Conservation (phyloP, 2,888 invertebrate genomes). For the Brassicogethes aeneus region DNA sequence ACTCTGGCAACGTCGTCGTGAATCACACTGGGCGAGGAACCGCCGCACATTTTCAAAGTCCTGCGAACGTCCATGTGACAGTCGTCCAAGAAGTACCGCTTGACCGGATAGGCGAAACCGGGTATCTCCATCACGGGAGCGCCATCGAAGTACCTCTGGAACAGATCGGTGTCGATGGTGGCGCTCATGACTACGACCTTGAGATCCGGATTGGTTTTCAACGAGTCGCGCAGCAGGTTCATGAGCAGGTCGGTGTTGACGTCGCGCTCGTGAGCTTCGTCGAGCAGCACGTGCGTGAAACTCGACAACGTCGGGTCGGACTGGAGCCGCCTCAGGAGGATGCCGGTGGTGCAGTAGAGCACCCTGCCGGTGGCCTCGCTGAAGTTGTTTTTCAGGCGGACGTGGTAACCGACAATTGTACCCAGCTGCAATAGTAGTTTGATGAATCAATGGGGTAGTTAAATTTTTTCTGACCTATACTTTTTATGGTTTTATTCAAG, state of each 20-base stretch:
- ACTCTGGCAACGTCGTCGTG: constrained; percentile 43
- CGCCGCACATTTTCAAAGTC: constrained; percentile 33
- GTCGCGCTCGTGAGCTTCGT: constrained; percentile 67
- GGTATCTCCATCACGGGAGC: constrained; percentile 38
- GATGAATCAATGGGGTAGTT: no score
- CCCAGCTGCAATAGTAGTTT: constrained; percentile 49
- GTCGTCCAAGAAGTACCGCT: constrained; percentile 49
- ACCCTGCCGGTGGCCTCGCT: constrained; percentile 51
- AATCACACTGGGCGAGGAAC: constrained; percentile 41
- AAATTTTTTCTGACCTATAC: no score
- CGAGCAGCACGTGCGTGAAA: constrained; percentile 59
- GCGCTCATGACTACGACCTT: constrained; percentile 66
- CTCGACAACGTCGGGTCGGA: constrained; percentile 43
- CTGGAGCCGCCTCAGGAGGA: constrained; percentile 38
- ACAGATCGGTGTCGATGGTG: constrained; percentile 54
- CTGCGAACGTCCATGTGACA: constrained; percentile 29
- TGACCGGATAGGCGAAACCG: constrained; percentile 52
- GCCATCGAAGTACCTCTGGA: constrained; percentile 47
- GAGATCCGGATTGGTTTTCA: constrained; percentile 46
- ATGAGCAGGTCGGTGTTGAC: constrained; percentile 59
- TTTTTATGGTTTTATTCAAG: no score
- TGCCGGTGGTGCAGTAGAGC: constrained; percentile 62
- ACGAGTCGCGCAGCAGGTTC: constrained; percentile 45
- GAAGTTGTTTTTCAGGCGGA: constrained; percentile 47
- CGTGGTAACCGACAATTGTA: constrained; percentile 57